phyloP scores from a whole-genome alignment of 1,140 invertebrate genomes.

The Zaprionus tsacasi region DNA sequence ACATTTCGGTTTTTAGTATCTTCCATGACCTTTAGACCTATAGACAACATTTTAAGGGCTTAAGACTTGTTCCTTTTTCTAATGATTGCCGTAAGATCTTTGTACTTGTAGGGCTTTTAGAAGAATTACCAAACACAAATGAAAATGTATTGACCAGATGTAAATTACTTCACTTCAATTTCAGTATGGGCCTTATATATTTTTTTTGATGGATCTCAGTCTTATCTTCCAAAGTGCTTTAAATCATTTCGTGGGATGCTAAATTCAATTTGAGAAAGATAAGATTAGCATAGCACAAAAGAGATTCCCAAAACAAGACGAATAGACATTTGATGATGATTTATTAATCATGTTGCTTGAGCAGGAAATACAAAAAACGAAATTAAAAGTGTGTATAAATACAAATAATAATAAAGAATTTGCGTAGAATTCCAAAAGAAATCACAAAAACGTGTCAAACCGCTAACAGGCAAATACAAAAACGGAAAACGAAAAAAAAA shows the following conservation, averaged over 20 bases:
- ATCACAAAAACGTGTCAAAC: conserved; percentile 69
- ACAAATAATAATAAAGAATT: conserved; percentile 15
- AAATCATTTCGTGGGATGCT: neutral
- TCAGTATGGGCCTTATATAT: conserved; percentile 31
- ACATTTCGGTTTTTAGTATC: neutral
- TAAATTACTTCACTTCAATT: conserved; percentile 14
- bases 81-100: neutral
- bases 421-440: conserved; percentile 47
- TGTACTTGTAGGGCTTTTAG: neutral
- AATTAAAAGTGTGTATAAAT: conserved; percentile 40
- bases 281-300: conserved; percentile 3
- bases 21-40: neutral
- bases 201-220: neutral
- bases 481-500: conserved; percentile 42
- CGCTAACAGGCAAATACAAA: conserved; percentile 35
- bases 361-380: conserved; percentile 30
- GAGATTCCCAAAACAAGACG: neutral
- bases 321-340: conserved; percentile 5
- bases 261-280: conserved; percentile 5
- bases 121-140: neutral
- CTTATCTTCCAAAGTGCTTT: conserved; percentile 15
- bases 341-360: conserved; percentile 22
- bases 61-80: too few relatives aligned
- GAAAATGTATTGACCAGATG: neutral
- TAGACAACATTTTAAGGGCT: too few relatives aligned